phyloP scores from a whole-genome alignment of 1,140 invertebrate species.

The Drepana arcuata region DNA sequence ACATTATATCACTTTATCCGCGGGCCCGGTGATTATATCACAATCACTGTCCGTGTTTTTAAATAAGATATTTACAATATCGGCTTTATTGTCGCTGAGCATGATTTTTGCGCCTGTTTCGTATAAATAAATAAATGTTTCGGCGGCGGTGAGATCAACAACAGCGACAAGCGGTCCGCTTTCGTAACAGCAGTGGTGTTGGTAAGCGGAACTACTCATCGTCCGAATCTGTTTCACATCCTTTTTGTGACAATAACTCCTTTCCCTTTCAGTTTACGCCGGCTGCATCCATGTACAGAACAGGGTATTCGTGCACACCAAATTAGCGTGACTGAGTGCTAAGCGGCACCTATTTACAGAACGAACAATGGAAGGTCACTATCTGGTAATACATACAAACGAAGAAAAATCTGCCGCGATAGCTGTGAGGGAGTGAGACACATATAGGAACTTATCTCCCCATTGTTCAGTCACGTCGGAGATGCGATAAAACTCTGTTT shows the following conservation, averaged over 20 bases:
- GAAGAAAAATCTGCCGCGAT: constrained; percentile 21
- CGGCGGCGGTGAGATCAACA: too few relatives aligned
- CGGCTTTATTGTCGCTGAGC: too few relatives aligned
- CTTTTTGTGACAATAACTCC: constrained; percentile 26
- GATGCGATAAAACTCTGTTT: too few relatives aligned
- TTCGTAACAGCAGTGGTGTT: constrained; percentile 5
- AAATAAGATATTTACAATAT: constrained; percentile 5
- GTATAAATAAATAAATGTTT: too few relatives aligned
- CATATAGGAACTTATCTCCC: not conserved
- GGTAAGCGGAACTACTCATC: constrained; percentile 13
- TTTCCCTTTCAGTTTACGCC: constrained; percentile 42
- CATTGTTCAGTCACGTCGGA: not conserved
- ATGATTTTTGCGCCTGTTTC: too few relatives aligned
- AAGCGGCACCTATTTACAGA: constrained; percentile 45
- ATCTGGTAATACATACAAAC: constrained; percentile 45
- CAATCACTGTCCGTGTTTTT: constrained; percentile 5
- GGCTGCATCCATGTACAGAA: constrained; percentile 37
- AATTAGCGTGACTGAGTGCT: constrained; percentile 52
- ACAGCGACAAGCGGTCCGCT: not conserved
- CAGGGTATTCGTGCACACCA: constrained; percentile 37
- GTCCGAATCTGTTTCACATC: constrained; percentile 14
- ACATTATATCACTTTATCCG: constrained; percentile 61
- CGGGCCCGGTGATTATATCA: constrained; percentile 59
- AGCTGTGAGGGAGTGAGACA: constrained; percentile 4
- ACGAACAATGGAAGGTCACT: constrained; percentile 59